Conservation (phyloP, 2,888 invertebrate species). For the Pollenia labialis region DNA sequence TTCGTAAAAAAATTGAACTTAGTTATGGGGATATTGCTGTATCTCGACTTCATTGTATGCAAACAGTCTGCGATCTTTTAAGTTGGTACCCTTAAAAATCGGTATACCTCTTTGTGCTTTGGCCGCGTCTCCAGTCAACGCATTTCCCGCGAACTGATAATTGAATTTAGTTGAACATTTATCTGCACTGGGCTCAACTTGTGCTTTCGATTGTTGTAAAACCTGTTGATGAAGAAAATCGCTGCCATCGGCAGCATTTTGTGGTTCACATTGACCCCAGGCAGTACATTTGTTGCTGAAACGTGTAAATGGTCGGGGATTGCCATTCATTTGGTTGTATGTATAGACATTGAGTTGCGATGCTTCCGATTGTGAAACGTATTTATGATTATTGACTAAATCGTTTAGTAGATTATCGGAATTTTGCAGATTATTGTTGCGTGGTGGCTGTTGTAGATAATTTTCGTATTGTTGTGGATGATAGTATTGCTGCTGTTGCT, state of each 20-base stretch:
- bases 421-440: conserved; percentile 59
- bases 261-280: conserved; percentile 76
- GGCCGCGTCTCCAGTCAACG: conserved; percentile 1
- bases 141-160: conserved; percentile 25
- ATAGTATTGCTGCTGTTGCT: conserved; percentile 21
- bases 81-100: not conserved
- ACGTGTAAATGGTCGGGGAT: conserved; percentile 74
- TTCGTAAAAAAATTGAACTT: not conserved
- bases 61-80: conserved; percentile 71
- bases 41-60: conserved; percentile 71
- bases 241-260: conserved; percentile 64
- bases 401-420: conserved; percentile 33
- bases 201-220: conserved; percentile 74
- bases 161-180: conserved; percentile 63
- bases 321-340: conserved; percentile 76
- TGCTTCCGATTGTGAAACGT: conserved; percentile 76
- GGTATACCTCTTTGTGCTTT: conserved; percentile 36
- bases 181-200: conserved; percentile 55
- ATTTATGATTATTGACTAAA: conserved; percentile 70
- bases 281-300: conserved; percentile 76
- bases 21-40: conserved; percentile 73
- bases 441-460: conserved; percentile 29
- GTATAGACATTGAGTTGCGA: conserved; percentile 76
- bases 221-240: conserved; percentile 76
- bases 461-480: conserved; percentile 55